A percentile compares a stretch with the other conserved stretches of the same genome.
Evolutionary conservation across 2,113 vertebrate genomes (phyloP).

Genomic region (Pedetes capensis): DNA sequence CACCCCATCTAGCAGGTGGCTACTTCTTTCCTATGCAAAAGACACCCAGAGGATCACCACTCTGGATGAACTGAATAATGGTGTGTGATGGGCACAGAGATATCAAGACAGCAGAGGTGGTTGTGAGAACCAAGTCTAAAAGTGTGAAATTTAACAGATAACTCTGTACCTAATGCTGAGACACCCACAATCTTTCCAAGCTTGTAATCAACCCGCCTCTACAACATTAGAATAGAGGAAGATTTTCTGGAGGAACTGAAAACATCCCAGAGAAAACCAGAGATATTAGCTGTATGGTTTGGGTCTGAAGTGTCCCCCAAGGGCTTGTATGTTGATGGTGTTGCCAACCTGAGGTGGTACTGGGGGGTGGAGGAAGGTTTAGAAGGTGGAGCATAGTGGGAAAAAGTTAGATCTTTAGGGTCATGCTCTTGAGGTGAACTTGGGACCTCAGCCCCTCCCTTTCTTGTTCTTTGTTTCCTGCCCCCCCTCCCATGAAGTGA

Average conservation of each 20-base stretch:
- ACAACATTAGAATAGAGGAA: neutral
- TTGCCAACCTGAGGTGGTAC: neutral
- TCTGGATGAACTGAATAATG: neutral
- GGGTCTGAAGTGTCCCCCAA: neutral
- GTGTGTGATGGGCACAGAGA: neutral
- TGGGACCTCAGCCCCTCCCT: neutral
- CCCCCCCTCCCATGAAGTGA: neutral
- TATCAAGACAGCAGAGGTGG: neutral
- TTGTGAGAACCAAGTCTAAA: neutral
- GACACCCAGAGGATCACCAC: neutral
- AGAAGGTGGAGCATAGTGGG: neutral
- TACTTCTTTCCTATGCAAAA: neutral
- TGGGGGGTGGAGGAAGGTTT: too few relatives aligned
- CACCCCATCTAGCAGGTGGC: fast-evolving
- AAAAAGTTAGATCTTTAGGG: neutral
- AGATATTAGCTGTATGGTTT: neutral
- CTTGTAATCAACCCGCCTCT: too few relatives aligned
- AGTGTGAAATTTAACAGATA: neutral
- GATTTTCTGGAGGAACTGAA: neutral
- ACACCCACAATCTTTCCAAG: neutral
- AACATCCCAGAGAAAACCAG: neutral
- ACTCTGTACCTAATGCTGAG: too few relatives aligned
- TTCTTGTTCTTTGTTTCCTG: fast-evolving
- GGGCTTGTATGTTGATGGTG: too few relatives aligned
- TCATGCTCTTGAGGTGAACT: neutral